phyloP scores from a whole-genome alignment of 2,888 invertebrate genomes.

The Balanococcus diminutus region DNA sequence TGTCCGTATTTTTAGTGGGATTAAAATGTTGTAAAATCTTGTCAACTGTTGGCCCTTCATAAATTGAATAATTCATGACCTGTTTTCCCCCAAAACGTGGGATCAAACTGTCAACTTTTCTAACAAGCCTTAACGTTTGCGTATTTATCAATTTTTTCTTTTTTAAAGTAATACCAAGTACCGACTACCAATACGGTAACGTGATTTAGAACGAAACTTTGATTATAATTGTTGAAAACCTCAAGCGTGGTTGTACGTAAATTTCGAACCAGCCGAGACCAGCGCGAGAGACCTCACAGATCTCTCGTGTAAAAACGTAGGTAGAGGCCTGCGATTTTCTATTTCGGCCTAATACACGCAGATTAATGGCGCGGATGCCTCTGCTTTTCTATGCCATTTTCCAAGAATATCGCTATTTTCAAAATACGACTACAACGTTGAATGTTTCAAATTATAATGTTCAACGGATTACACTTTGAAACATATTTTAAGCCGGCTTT shows the following conservation, averaged over 20 bases:
- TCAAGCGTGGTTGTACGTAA: constrained; percentile 33
- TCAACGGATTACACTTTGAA: constrained; percentile 19
- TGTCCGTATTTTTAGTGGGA: constrained; percentile 45
- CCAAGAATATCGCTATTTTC: constrained; percentile 15
- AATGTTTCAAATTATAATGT: constrained; percentile 24
- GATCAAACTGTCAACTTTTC: constrained; percentile 42
- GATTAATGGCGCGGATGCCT: background rate
- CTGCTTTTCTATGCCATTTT: background rate
- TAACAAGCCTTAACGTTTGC: constrained; percentile 41
- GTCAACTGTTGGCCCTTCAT: constrained; percentile 46
- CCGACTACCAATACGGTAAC: too few relatives aligned
- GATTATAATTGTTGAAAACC: constrained; percentile 26
- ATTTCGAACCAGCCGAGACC: background rate
- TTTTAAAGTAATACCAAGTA: constrained; percentile 21
- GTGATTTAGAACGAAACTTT: constrained; percentile 27
- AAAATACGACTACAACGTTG: background rate
- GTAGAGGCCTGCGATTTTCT: constrained; percentile 26
- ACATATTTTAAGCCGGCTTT: constrained; percentile 29
- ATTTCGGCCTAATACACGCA: background rate
- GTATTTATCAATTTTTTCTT: constrained; percentile 43
- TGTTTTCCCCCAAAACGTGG: constrained; percentile 35
- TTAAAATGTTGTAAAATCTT: constrained; percentile 43
- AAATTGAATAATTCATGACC: constrained; percentile 48
- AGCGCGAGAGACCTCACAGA: background rate
- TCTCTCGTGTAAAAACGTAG: background rate